Conservation (phyloP, 1,140 invertebrate genomes). For the Lepidurus arcticus region DNA sequence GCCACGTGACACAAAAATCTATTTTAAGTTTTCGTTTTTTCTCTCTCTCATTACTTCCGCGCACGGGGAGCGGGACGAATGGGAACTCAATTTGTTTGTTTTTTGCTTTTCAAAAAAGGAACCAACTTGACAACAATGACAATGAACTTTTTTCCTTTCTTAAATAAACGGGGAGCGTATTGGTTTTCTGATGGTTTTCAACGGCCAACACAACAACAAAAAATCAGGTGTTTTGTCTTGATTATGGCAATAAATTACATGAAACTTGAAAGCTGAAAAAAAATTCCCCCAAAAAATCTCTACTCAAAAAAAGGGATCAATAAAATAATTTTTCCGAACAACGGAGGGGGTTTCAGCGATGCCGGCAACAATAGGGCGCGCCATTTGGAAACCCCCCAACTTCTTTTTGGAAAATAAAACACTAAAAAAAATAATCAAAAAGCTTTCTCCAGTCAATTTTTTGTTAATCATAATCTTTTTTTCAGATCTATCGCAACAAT, state of each 20-base stretch:
- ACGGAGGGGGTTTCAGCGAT: not conserved
- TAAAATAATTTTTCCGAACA: not conserved
- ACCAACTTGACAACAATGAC: constrained; percentile 10
- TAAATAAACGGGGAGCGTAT: not conserved
- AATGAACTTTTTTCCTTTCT: not conserved
- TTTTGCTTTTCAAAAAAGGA: not conserved
- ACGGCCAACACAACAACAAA: not conserved
- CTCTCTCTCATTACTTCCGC: not conserved
- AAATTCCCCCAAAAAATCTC: not conserved
- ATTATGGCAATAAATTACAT: constrained; percentile 22
- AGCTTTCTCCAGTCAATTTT: not conserved
- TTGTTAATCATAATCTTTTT: not conserved
- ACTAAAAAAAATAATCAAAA: no score
- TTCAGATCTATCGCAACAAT: constrained; percentile 1
- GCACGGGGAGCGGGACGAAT: not conserved
- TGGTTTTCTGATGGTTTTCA: not conserved
- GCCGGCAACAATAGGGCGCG: not conserved
- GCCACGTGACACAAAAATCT: constrained; percentile 14
- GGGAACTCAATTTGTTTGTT: not conserved
- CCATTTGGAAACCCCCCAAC: not conserved
- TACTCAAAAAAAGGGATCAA: not conserved
- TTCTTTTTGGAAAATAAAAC: not conserved
- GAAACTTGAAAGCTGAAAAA: not conserved
- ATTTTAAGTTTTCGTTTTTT: not conserved
- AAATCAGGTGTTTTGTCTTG: not conserved